Evolutionary conservation across 2,888 invertebrate species (phyloP), one percentile per base, ranked within the genome.

Genomic region (Pollenia griseotomentosa): DNA sequence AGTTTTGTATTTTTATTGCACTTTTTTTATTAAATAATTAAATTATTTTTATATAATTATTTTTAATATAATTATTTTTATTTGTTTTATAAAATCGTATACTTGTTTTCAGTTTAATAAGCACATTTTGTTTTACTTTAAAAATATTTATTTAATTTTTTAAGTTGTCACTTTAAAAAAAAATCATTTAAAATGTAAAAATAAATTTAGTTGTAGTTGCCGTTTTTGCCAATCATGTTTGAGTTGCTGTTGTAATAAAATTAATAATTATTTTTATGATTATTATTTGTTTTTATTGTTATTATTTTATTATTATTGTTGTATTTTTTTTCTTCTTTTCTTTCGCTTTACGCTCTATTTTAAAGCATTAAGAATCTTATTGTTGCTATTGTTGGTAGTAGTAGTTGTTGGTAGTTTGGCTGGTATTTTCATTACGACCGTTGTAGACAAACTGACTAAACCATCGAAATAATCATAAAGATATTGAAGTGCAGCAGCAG

Each of bases 211-310:
- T 33, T 74, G 73, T 6, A 19, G 53, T 88, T 82, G 83, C 83
- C 84, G 86, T 83, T 89, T 85, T 85, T 88, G 85, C 79, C 65
- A 66, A 51, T 77, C 48, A 46, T 85, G 33, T 44, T 78, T 44
- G 48, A 44, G 65, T 77, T 70, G 44, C 79, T 81, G 51, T 82
- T 83, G 51, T 88, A 89, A 87, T 90, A 88, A 88, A 63, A 70
- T 77, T 89, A 88, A 87, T 87, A 71, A 88, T 88, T 86, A 87
- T 80, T 89, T 88, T 89, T 90, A 88, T 73, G 85, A 63, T 86
- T 77, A 86, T 86, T 86, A 86, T 86, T 77, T 83, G 81, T 81
- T 84, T 77, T 87, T 84, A 87, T 87, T 84, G 83, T 74, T 75
- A 65, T 74, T 68, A 61, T 74, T 83, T 68, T 74, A 19, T 63